Evolutionary conservation across 1,140 invertebrate genomes (phyloP), one percentile per base, ranked within the genome.

Genomic region (Leptonema lineaticorne): DNA sequence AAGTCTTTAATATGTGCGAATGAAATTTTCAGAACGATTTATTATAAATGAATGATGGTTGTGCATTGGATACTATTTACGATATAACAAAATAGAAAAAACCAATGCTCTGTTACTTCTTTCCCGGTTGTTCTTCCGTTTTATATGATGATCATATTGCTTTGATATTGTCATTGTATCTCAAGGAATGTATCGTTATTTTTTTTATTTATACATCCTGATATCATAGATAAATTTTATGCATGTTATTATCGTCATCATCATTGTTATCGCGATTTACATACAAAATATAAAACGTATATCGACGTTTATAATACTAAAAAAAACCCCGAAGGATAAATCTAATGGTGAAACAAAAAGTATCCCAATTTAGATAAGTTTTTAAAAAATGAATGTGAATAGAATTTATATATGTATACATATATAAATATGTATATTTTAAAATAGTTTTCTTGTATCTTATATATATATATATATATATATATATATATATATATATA

Each of bases 401-500:
- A 53, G 50, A 53, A 53, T 26, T 53, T 59, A 59, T n/a, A n/a
- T n/a, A n/a, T 20, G 30, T 59, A 59, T 59, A 59, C 8, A 53
- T n/a, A 20, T 20, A 20, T n/a, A 53, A 24, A 53, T 53, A n/a
- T 53, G 24, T n/a, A 53, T 53, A n/a, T n/a, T n/a, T n/a, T n/a
- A n/a, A n/a, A n/a, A n/a, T n/a, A n/a, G n/a, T n/a, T n/a, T n/a
- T n/a, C n/a, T n/a, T n/a, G n/a, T n/a, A n/a, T n/a, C n/a, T n/a
- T n/a, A 53, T 53, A 53, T 53, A 53, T 53, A n/a, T 22, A 22
- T 53, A 22, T 18, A 53, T 22, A 53, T 18, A 6, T 59, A 59
- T 6, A 48, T 48, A 48, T 24, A 24, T 57, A 57, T 57, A 57
- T 24, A 57, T 24, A 28, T 28, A 28, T 24, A 57, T 24, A 57